phyloP scores from a whole-genome alignment of 2,888 invertebrate genomes.

The Leptinotarsa juncta region DNA sequence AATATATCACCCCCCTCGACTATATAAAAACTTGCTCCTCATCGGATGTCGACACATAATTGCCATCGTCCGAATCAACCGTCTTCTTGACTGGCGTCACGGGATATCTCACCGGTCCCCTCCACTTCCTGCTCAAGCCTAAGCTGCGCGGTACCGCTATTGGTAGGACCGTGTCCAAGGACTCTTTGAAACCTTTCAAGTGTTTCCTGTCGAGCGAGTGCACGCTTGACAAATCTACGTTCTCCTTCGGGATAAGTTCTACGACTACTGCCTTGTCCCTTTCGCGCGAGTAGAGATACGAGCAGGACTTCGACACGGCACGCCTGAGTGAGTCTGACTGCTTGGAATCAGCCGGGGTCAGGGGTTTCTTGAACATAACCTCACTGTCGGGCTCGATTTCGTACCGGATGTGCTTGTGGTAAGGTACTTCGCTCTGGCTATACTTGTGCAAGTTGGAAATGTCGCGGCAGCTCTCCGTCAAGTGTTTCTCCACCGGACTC shows the following conservation, averaged over 20 bases:
- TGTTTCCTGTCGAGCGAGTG: conserved; percentile 51
- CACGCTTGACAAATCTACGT: conserved; percentile 44
- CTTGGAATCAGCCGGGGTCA: conserved; percentile 13
- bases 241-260: conserved; percentile 60
- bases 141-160: conserved; percentile 72
- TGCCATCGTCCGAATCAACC: conserved; percentile 49
- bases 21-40: conserved; percentile 76
- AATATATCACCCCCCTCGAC: conserved; percentile 20
- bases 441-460: conserved; percentile 60
- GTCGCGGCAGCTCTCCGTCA: conserved; percentile 62
- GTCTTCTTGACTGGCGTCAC: conserved; percentile 72
- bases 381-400: conserved; percentile 59
- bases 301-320: conserved; percentile 59
- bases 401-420: conserved; percentile 65
- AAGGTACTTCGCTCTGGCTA: conserved; percentile 60
- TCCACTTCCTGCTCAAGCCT: conserved; percentile 72
- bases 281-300: conserved; percentile 51
- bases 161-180: conserved; percentile 42
- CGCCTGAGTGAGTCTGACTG: conserved; percentile 42
- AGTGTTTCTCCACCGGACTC: conserved; percentile 60
- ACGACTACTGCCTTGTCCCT: conserved; percentile 59
- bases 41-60: conserved; percentile 68
- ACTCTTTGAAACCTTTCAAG: conserved; percentile 5
- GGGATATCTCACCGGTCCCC: conserved; percentile 74
- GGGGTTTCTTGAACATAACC: conserved; percentile 30